These are phyloP conservation scores for Sciurus carolinensis DNA, from an alignment of 2,797 vertebrate species.

Conservation along the genomic window DNA sequence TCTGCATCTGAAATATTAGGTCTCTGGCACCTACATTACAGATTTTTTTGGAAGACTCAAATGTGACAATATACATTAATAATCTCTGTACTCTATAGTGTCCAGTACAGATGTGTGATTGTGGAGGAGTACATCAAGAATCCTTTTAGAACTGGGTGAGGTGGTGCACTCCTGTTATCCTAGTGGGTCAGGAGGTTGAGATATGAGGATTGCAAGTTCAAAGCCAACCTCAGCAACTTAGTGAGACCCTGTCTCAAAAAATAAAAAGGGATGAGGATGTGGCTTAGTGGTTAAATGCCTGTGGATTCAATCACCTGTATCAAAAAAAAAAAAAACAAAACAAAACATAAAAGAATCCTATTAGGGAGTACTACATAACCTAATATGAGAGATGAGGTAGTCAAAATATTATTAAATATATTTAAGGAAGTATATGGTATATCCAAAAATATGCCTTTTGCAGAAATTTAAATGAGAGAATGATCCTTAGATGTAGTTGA, in stretches of 20 bases:
- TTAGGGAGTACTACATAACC: constrained; percentile 39
- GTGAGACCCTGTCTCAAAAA: not conserved
- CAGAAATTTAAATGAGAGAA: constrained; percentile 45
- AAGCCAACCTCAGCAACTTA: no score
- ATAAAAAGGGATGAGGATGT: not conserved
- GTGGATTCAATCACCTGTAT: no score
- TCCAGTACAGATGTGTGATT: not conserved
- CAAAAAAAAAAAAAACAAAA: not conserved
- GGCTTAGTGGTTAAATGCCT: no score
- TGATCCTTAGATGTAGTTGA: not conserved
- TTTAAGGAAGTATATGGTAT: constrained; percentile 24
- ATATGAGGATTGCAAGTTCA: no score
- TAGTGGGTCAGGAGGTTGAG: no score
- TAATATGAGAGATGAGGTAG: not conserved
- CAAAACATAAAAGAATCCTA: not conserved
- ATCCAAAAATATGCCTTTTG: constrained; percentile 54
- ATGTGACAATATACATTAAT: not conserved
- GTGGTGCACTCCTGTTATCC: no score
- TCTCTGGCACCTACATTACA: not conserved
- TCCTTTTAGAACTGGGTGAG: not conserved
- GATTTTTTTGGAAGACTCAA: not conserved
- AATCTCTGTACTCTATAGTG: not conserved
- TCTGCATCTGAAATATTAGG: constrained; percentile 55
- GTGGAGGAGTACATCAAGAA: not conserved
- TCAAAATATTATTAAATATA: constrained; percentile 47